A percentile compares a stretch with the other conserved stretches of the same genome.
Conservation (phyloP, 2,113 vertebrate species). For the Sakesphorus luctuosus region DNA sequence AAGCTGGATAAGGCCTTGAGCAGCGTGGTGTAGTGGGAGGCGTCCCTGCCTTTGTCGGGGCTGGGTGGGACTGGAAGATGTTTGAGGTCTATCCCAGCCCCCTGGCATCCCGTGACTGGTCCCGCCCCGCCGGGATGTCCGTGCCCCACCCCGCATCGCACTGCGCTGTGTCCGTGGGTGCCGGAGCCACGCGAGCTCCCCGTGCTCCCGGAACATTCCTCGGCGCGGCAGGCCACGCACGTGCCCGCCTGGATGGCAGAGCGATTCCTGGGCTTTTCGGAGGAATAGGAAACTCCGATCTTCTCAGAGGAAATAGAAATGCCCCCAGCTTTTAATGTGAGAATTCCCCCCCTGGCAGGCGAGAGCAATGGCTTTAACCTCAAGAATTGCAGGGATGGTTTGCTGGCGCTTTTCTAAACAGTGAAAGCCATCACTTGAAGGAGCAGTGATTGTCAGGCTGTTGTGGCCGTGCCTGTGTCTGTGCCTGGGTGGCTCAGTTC, state of each 20-base stretch:
- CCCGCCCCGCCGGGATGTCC: no score
- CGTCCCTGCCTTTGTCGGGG: background rate
- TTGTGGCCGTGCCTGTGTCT: fast-evolving
- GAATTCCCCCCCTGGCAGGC: fast-evolving
- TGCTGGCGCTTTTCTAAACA: fast-evolving
- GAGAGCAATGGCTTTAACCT: fast-evolving
- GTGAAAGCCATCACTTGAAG: fast-evolving
- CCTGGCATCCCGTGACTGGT: fast-evolving
- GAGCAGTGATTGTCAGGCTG: fast-evolving
- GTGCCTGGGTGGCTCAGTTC: fast-evolving
- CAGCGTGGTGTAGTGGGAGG: background rate
- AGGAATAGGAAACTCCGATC: fast-evolving
- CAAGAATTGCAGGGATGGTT: fast-evolving
- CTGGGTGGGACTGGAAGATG: fast-evolving
- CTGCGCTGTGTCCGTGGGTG: background rate
- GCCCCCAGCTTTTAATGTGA: fast-evolving
- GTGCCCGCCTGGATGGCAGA: fast-evolving
- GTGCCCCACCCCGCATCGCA: no score
- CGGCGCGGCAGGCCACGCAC: fast-evolving
- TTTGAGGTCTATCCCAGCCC: fast-evolving
- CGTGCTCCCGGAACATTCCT: background rate
- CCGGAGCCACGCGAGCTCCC: background rate
- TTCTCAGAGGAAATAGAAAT: fast-evolving
- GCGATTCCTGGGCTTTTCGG: fast-evolving
- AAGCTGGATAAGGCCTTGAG: background rate